Conservation (phyloP, 92 coral and sea anemone genomes). For the Actinernus sp. region DNA sequence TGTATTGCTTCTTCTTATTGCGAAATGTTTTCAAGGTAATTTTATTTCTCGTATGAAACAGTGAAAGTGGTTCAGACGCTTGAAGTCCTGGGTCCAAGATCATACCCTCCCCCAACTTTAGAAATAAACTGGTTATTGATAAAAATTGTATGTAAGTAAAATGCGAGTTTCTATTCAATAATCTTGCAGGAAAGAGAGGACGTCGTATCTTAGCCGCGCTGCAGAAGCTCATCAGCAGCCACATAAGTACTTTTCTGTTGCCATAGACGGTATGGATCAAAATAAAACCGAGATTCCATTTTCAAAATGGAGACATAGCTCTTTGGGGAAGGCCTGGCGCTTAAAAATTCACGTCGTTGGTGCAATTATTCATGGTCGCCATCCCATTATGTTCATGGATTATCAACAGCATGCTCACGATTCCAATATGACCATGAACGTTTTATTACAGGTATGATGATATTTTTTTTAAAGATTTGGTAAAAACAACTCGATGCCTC, state of each 20-base stretch:
- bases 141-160: no score
- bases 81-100: no score
- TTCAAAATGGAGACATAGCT: conserved; percentile 26
- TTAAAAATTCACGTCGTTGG: conserved; percentile 44
- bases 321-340: conserved; percentile 31
- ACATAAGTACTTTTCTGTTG: conserved; percentile 36
- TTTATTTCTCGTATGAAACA: no score
- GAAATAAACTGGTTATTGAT: no score
- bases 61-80: no score
- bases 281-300: conserved; percentile 59
- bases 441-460: conserved; percentile 56
- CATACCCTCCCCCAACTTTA: no score
- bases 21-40: no score
- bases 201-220: conserved; percentile 41
- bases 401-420: conserved; percentile 58
- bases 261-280: conserved; percentile 73
- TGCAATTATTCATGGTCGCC: conserved; percentile 49
- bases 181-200: conserved; percentile 42
- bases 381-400: conserved; percentile 51
- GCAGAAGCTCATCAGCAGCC: conserved; percentile 50
- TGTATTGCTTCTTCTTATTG: no score
- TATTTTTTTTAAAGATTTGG: no score
- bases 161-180: no score
- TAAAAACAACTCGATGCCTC: no score
- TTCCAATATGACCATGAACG: conserved; percentile 34